Conservation (phyloP, 2,113 vertebrate species). For the Ginglymostoma cirratum region DNA sequence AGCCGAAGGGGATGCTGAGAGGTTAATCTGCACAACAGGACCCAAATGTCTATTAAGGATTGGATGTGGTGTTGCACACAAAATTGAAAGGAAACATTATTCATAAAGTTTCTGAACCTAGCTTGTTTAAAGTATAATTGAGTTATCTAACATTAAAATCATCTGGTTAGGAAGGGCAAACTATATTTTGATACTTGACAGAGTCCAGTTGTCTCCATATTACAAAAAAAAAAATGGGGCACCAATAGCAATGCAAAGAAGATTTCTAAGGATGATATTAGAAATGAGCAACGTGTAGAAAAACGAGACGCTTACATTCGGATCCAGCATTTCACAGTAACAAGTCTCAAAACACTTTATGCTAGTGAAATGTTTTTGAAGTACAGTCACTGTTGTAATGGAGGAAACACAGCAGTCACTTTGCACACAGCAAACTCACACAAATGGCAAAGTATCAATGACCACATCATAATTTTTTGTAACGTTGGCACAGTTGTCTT, state of each 20-base stretch:
- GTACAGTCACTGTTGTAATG: too few relatives aligned
- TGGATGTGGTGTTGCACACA: background rate
- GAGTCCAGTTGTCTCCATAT: background rate
- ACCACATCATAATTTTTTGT: too few relatives aligned
- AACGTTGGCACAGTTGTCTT: too few relatives aligned
- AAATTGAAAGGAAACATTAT: background rate
- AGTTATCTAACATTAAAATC: too few relatives aligned
- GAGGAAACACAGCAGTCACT: too few relatives aligned
- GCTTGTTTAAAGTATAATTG: background rate
- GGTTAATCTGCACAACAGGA: conserved; percentile 68
- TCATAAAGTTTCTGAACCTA: background rate
- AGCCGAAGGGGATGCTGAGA: conserved; percentile 77
- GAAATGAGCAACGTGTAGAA: background rate
- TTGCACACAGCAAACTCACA: too few relatives aligned
- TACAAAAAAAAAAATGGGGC: too few relatives aligned
- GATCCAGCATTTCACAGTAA: background rate
- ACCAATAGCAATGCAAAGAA: background rate
- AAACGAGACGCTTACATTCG: background rate
- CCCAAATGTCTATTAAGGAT: background rate
- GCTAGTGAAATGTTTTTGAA: too few relatives aligned
- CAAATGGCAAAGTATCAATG: too few relatives aligned
- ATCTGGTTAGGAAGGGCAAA: background rate
- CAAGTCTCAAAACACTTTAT: too few relatives aligned
- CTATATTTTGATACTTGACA: background rate
- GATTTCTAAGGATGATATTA: background rate